Conservation (phyloP, 2,797 vertebrate genomes). For the Pseudomugil tenellus region DNA sequence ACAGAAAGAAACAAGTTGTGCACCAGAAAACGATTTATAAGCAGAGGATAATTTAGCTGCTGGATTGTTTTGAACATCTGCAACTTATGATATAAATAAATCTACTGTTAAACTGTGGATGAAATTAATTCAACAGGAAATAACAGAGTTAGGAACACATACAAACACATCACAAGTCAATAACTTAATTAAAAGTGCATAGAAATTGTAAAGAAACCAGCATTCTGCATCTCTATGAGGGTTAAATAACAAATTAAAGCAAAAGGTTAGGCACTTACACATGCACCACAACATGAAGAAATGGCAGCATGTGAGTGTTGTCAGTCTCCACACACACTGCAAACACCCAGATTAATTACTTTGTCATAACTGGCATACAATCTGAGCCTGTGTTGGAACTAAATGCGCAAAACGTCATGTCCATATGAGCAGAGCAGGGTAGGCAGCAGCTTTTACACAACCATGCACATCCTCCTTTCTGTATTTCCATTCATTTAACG, state of each 20-base stretch:
- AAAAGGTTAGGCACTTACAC: constrained; percentile 20
- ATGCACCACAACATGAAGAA: neutral
- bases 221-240: neutral
- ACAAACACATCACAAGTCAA: constrained; percentile 2
- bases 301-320: neutral
- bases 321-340: no score
- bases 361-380: neutral
- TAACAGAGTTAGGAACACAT: constrained; percentile 24
- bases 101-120: constrained; percentile 11
- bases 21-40: constrained; percentile 26
- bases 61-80: neutral
- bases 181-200: constrained; percentile 2
- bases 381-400: constrained; percentile 12
- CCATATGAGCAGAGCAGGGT: neutral
- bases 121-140: neutral
- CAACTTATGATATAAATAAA: neutral
- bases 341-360: neutral
- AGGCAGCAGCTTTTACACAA: neutral
- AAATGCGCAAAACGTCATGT: neutral
- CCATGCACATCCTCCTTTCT: neutral
- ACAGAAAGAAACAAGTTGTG: constrained; percentile 26
- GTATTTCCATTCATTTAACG: neutral
- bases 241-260: constrained; percentile 11
- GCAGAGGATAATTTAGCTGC: constrained; percentile 8
- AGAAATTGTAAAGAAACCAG: constrained; percentile 7